phyloP scores from a whole-genome alignment of 2,113 vertebrate genomes.

The Labrus mixtus region DNA sequence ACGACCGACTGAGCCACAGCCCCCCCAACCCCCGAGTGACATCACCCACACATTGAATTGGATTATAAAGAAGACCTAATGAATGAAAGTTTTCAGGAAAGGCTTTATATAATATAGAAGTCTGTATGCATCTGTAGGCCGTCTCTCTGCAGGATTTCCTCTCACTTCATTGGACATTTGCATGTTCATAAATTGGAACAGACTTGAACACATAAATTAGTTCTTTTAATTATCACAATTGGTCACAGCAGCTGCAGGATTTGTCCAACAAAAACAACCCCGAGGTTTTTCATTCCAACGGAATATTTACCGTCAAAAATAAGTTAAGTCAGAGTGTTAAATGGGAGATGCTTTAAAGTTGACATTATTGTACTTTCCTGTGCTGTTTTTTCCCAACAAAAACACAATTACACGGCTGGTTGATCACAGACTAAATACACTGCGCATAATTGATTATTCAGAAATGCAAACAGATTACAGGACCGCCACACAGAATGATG shows the following conservation, averaged over 20 bases:
- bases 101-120: no score
- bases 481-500: not conserved
- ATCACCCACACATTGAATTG: not conserved
- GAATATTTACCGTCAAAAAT: constrained; percentile 2
- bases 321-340: not conserved
- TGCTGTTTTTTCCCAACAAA: not conserved
- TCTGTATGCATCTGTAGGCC: no score
- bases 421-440: not conserved
- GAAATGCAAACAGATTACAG: not conserved
- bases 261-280: not conserved
- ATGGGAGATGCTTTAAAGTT: not conserved
- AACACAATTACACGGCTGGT: not conserved
- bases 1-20: no score
- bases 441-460: not conserved
- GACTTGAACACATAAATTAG: no score
- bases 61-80: not conserved
- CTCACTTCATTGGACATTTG: not conserved
- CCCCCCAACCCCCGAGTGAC: no score
- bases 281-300: not conserved
- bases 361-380: not conserved
- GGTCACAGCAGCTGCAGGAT: not conserved
- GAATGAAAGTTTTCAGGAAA: no score
- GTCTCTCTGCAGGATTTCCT: no score
- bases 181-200: no score
- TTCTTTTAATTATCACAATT: not conserved